A percentile compares a stretch with the other conserved stretches of the same genome.
These are phyloP conservation scores for Ormia ochracea DNA, from an alignment of 2,888 invertebrate species.

Conservation along the genomic window DNA sequence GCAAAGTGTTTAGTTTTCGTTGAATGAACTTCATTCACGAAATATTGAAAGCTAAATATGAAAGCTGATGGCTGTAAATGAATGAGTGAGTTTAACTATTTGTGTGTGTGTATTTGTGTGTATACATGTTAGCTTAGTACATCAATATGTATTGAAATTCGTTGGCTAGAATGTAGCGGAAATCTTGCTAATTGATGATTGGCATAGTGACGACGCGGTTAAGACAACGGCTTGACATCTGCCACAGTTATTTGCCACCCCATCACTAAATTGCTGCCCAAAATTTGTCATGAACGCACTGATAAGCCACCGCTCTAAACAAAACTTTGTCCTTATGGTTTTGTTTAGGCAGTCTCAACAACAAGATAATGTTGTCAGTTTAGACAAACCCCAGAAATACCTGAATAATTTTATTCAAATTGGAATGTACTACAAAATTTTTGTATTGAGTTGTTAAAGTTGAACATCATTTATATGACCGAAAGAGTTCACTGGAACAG, in stretches of 20 bases:
- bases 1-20: conserved; percentile 2
- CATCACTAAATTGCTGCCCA: neutral
- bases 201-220: conserved; percentile 67
- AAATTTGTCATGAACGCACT: neutral
- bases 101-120: neutral
- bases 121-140: no score
- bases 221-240: conserved; percentile 7
- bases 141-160: conserved; percentile 38
- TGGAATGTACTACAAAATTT: conserved; percentile 5
- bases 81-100: neutral
- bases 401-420: conserved; percentile 24
- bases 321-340: neutral
- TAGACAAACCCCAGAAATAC: conserved; percentile 14
- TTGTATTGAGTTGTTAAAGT: neutral
- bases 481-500: neutral
- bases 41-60: neutral
- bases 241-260: neutral
- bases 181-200: conserved; percentile 76
- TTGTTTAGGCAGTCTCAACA: neutral
- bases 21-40: conserved; percentile 13
- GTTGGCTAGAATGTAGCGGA: conserved; percentile 69
- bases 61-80: neutral
- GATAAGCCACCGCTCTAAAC: neutral
- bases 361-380: neutral
- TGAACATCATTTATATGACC: neutral